Conservation (phyloP, 2,113 vertebrate species). For the Epinephelus lanceolatus region DNA sequence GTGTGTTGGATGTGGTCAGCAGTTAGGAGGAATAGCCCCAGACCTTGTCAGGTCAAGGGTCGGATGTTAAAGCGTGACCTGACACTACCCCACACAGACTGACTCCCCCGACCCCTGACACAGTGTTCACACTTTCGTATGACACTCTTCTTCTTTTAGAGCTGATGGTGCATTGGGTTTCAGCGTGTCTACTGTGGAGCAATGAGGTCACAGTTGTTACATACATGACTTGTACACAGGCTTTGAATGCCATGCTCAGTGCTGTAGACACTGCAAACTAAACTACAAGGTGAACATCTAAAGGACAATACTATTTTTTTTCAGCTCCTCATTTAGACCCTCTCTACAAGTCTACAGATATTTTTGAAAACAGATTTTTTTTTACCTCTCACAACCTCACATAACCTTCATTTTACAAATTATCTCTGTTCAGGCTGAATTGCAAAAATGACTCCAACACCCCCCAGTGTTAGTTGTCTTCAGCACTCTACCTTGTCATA, state of each 20-base stretch:
- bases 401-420: no score
- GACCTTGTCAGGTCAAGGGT: conserved; percentile 49
- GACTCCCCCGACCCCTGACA: conserved; percentile 18
- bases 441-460: no score
- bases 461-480: no score
- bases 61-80: conserved; percentile 58
- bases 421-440: no score
- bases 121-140: conserved; percentile 29
- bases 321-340: background rate
- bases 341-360: no score
- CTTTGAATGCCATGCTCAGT: conserved; percentile 12
- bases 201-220: background rate
- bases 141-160: conserved; percentile 34
- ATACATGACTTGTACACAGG: conserved; percentile 12
- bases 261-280: background rate
- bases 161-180: conserved; percentile 14
- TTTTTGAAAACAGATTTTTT: no score
- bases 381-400: no score
- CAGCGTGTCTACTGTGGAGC: background rate
- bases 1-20: conserved; percentile 30
- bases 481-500: no score
- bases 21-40: conserved; percentile 5
- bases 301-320: background rate
- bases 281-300: background rate
- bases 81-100: conserved; percentile 56